Evolutionary conservation across 2,797 vertebrate genomes (phyloP), one percentile per base, ranked within the genome.

Genomic region (Karalla daura): DNA sequence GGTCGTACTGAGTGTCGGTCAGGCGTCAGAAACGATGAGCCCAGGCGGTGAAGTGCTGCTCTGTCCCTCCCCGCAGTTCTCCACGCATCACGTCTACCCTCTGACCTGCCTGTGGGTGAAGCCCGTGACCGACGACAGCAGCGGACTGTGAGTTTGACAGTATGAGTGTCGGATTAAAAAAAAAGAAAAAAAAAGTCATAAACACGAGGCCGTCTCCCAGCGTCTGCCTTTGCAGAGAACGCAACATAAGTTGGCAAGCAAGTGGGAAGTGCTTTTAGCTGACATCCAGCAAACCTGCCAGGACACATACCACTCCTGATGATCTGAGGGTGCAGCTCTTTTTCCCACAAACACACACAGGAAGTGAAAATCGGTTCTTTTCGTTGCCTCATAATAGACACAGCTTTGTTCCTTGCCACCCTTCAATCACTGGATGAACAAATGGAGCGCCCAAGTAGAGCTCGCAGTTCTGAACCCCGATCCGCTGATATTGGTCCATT

Each of bases 61-160:
- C 1, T 69, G 61, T 64, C 12, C 54, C n/a, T 63, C 30, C 60
- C 37, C 66, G 3, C 92, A 99, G 98, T 98, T 98, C 76, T 97
- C 97, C 79, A 96, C 95, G 0, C 94, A 98, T 76, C 95, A 95
- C 53, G 78, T 98, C 74, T 98, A 96, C 70, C 94, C 95, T 35
- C 91, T 99, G 86, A 94, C 93, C 53, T 97, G 95, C 0, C 84
- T 99, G 39, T 99, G 97, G 98, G 95, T 94, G 60, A 97, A 98
- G 86, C 95, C 96, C 33, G 77, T 97, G 50, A 95, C 95, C 43
- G 96, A 97, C 70, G 95, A 97, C 86, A 40, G 86, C 78, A 87
- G 88, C 20, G 93, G 89, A 56, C 87, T 94, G 97, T 99, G 92
- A 96, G 97, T 96, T 63, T 58, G 32, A 30, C 49, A 15, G 2